Percentiles rank a stretch among this genome's conserved stretches.
These are phyloP conservation scores for Dryomyza anilis DNA, from an alignment of 2,888 invertebrate genomes.

Conservation along the genomic window DNA sequence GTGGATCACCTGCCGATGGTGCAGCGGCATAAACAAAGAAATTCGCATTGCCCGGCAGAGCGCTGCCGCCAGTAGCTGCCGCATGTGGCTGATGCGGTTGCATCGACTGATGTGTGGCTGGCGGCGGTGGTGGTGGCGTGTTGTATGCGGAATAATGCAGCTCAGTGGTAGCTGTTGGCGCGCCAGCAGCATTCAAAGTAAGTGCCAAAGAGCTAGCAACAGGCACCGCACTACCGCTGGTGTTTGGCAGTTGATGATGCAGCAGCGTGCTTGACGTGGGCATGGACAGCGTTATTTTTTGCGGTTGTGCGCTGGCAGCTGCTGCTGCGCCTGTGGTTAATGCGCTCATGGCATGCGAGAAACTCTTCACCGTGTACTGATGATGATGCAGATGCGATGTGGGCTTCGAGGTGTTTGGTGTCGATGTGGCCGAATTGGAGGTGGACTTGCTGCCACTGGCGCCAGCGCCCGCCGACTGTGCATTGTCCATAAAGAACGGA, in stretches of 20 bases:
- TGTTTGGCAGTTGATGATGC: slow-evolving; percentile 24
- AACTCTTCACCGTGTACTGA: slow-evolving; percentile 56
- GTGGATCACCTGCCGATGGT: slow-evolving; percentile 40
- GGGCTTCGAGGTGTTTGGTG: slow-evolving; percentile 53
- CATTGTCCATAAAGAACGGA: slow-evolving; percentile 55
- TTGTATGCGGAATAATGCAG: slow-evolving; percentile 45
- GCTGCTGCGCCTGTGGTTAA: slow-evolving; percentile 46
- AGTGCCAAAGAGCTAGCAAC: slow-evolving; percentile 36
- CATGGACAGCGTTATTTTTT: slow-evolving; percentile 42
- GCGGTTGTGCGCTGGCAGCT: slow-evolving; percentile 8
- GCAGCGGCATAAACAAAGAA: slow-evolving; percentile 38
- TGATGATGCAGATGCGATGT: slow-evolving; percentile 43
- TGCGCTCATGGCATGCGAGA: slow-evolving; percentile 55
- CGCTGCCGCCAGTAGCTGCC: slow-evolving; percentile 27
- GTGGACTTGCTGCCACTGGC: background rate
- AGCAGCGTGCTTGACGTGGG: slow-evolving; percentile 39
- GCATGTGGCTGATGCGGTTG: slow-evolving; percentile 31
- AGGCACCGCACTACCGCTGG: slow-evolving; percentile 31
- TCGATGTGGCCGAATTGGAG: slow-evolving; percentile 47
- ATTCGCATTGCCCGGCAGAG: slow-evolving; percentile 40
- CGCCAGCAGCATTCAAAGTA: slow-evolving; percentile 37
- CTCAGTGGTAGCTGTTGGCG: slow-evolving; percentile 30
- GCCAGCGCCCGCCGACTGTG: slow-evolving; percentile 29
- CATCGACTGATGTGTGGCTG: slow-evolving; percentile 33
- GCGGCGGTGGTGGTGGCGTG: slow-evolving; percentile 36